phyloP scores from a whole-genome alignment of 1,140 invertebrate species.

The Cydia fagiglandana region DNA sequence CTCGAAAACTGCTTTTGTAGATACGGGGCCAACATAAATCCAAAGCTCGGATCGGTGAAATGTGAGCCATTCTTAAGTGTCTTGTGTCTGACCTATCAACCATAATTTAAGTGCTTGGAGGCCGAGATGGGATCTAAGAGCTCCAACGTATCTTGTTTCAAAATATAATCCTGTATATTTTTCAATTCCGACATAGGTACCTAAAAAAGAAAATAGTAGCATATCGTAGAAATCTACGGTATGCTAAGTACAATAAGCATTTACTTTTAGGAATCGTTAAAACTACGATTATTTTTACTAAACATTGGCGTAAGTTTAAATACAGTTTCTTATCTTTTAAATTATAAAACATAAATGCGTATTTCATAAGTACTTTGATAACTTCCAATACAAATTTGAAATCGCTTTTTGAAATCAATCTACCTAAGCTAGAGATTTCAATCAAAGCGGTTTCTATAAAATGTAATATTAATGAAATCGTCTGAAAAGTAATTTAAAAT shows the following conservation, averaged over 20 bases:
- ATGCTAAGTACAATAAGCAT: too few species aligned
- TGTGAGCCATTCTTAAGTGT: background rate
- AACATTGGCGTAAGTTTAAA: too few species aligned
- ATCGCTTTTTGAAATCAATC: background rate
- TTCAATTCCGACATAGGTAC: background rate
- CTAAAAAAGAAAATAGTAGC: background rate
- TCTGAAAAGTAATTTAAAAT: slow-evolving; percentile 25
- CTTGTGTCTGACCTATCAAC: background rate
- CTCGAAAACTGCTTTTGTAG: too few species aligned
- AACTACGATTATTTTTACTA: background rate
- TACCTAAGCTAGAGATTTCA: slow-evolving; percentile 7
- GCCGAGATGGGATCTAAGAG: background rate
- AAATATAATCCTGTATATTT: background rate
- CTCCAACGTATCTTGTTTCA: background rate
- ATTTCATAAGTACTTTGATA: background rate
- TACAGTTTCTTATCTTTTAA: too few species aligned
- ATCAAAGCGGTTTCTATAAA: slow-evolving; percentile 19
- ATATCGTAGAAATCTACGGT: too few species aligned
- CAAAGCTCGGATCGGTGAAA: background rate
- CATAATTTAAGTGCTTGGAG: background rate
- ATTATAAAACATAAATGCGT: background rate
- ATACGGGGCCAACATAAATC: too few species aligned
- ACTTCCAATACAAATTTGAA: slow-evolving; percentile 1
- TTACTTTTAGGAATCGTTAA: background rate
- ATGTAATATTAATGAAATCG: slow-evolving; percentile 19